Conservation (phyloP, 1,140 invertebrate species). For the Trichonephila clavata region DNA sequence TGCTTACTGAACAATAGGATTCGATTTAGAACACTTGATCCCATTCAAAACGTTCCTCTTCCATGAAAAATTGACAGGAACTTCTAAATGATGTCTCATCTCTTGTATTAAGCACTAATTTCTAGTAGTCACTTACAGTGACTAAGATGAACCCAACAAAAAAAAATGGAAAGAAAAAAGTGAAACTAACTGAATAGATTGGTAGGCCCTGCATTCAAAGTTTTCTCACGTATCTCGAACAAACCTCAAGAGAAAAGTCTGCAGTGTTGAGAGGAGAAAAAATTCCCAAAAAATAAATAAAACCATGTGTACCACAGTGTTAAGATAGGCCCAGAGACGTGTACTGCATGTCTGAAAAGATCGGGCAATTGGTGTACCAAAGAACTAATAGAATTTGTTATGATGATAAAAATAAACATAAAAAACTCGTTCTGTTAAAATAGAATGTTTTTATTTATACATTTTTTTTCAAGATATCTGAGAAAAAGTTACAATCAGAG, state of each 20-base stretch:
- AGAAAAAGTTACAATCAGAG: neutral
- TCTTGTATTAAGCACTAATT: constrained; percentile 46
- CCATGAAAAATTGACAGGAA: neutral
- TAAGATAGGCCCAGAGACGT: constrained; percentile 64
- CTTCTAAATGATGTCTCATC: neutral
- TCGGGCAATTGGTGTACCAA: constrained; percentile 58
- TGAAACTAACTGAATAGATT: constrained; percentile 61
- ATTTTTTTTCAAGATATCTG: neutral
- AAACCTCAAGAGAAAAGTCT: constrained; percentile 67
- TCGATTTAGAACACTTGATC: neutral
- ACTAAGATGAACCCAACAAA: constrained; percentile 3
- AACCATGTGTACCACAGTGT: constrained; percentile 46
- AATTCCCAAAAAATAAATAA: constrained; percentile 49
- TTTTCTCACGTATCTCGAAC: constrained; percentile 59
- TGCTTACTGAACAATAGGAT: too few species aligned
- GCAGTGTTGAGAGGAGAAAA: constrained; percentile 59
- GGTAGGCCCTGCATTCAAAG: neutral
- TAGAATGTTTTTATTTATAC: neutral
- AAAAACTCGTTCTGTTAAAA: constrained; percentile 25
- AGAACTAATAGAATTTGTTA: constrained; percentile 65
- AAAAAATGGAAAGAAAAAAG: constrained; percentile 52
- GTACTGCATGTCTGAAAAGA: constrained; percentile 55
- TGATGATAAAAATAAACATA: constrained; percentile 62
- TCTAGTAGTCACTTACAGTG: constrained; percentile 56
- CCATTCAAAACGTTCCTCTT: neutral